phyloP scores from a whole-genome alignment of 2,888 invertebrate genomes.

The Meta bourneti region DNA sequence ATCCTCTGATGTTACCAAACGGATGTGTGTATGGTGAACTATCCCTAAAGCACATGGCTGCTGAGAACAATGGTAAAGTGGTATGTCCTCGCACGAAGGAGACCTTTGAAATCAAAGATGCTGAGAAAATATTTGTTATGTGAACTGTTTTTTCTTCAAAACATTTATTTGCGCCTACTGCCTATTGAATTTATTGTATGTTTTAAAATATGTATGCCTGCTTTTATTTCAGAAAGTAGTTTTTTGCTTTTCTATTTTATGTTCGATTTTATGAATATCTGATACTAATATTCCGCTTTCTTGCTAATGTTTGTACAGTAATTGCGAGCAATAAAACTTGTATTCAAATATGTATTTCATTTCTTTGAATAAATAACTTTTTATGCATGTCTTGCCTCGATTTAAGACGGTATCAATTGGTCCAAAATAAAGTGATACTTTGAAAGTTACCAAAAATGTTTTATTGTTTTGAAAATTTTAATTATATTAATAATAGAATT shows the following conservation, averaged over 20 bases:
- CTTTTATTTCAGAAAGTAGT: background rate
- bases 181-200: background rate
- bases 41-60: conserved; percentile 94
- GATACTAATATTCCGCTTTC: background rate
- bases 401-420: too few species aligned
- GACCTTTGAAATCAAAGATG: conserved; percentile 92
- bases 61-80: conserved; percentile 93
- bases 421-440: too few species aligned
- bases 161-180: background rate
- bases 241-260: background rate
- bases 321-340: background rate
- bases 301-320: background rate
- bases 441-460: too few species aligned
- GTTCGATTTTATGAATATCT: background rate
- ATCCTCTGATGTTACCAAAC: conserved; percentile 99
- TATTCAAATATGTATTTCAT: background rate
- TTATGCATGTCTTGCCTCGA: too few species aligned
- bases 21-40: conserved; percentile 97
- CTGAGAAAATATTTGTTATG: conserved; percentile 98
- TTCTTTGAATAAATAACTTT: too few species aligned
- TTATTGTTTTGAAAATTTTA: too few species aligned
- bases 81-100: conserved; percentile 97
- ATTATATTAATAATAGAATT: too few species aligned
- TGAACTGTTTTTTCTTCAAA: conserved; percentile 82
- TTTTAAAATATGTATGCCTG: background rate